These are phyloP conservation scores for Eristalinus aeneus DNA, from an alignment of 2,888 invertebrate genomes.

Conservation along the genomic window DNA sequence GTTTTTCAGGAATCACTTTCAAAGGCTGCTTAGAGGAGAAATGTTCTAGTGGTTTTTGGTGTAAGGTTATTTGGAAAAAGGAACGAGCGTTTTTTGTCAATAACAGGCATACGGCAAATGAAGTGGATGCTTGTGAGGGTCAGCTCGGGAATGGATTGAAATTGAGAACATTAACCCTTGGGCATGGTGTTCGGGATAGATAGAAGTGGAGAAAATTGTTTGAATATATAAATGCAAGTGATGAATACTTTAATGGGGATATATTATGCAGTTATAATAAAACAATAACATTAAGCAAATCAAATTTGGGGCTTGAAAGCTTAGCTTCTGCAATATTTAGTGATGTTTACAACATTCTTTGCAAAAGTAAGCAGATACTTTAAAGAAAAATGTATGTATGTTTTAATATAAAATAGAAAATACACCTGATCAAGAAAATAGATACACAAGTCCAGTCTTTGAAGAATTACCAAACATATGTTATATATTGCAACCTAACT, in stretches of 20 bases:
- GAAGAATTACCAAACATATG: no score
- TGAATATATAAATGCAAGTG: background rate
- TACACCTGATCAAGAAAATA: no score
- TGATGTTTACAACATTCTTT: no score
- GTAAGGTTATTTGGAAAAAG: constrained; percentile 28
- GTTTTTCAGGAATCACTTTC: background rate
- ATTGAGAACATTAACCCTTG: constrained; percentile 40
- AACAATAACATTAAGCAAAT: no score
- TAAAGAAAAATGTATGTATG: no score
- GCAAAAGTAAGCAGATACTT: no score
- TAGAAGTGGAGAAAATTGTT: background rate
- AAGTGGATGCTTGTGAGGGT: constrained; percentile 19
- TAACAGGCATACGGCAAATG: constrained; percentile 18
- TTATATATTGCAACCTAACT: no score
- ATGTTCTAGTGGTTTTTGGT: constrained; percentile 34
- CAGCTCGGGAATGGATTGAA: constrained; percentile 10
- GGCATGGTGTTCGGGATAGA: background rate
- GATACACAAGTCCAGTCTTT: no score
- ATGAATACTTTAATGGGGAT: background rate
- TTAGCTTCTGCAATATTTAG: no score
- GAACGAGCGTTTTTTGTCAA: constrained; percentile 27
- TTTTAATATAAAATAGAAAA: no score
- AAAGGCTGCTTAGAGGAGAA: constrained; percentile 11
- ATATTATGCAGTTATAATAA: no score
- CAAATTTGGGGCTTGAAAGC: no score